Evolutionary conservation across 2,113 vertebrate species (phyloP).

Genomic region (Brachionichthys hirsutus): DNA sequence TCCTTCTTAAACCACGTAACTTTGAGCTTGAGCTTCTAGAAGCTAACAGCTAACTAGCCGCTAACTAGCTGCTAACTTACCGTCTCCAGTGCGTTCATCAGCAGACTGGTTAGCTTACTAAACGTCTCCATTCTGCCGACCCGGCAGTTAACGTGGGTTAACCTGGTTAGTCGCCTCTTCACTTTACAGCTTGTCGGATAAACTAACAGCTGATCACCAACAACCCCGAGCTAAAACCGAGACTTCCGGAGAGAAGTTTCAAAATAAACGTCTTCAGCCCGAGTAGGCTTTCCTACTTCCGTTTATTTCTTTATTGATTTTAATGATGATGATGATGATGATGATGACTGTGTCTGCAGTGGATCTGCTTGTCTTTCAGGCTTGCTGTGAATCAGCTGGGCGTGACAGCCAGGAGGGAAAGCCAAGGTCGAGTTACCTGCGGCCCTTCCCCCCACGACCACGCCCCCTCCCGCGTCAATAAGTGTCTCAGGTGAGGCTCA

Average conservation of each 20-base stretch:
- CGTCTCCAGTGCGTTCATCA: constrained; percentile 74
- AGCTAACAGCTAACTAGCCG: constrained; percentile 24
- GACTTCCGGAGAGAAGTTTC: too few relatives aligned
- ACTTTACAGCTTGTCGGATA: too few relatives aligned
- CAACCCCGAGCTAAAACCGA: too few relatives aligned
- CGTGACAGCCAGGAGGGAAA: not conserved
- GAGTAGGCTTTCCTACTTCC: too few relatives aligned
- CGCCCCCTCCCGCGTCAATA: not conserved
- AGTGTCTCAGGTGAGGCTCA: constrained; percentile 8
- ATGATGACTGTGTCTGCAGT: not conserved
- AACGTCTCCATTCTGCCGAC: too few relatives aligned
- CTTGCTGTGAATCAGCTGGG: not conserved
- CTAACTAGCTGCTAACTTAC: constrained; percentile 50
- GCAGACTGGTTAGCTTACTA: constrained; percentile 54
- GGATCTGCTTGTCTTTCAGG: not conserved
- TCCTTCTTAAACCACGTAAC: too few relatives aligned
- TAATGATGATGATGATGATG: too few relatives aligned
- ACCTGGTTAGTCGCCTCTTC: too few relatives aligned
- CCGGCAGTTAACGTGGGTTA: constrained; percentile 1
- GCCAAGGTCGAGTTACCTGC: constrained; percentile 24
- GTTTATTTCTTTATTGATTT: too few relatives aligned
- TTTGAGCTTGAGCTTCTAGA: too few relatives aligned
- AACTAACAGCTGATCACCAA: too few relatives aligned
- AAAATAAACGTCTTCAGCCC: too few relatives aligned
- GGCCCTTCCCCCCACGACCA: not conserved